Base-by-base conservation (phyloP, 53 echinoderm and acorn worm genomes). In the Henricia sp. region DNA sequence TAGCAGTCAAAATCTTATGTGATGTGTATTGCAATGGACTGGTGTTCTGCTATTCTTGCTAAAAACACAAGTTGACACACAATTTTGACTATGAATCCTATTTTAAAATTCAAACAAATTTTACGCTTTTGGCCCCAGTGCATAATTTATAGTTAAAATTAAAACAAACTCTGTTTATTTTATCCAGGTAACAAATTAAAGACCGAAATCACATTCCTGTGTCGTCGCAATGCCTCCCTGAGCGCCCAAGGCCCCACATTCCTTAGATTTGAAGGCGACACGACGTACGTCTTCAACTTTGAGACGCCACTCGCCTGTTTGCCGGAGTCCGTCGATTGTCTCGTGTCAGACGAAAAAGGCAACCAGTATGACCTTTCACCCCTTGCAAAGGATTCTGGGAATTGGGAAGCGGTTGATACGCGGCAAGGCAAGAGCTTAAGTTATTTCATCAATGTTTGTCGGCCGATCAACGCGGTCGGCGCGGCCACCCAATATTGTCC, bases 351-450 rank as follows among this genome's bases (percentile, higher is more conserved):
- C 30, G 77, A 17, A 1, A 54, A 71, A 36, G 99, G 94, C 38
- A 90, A 95, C 70, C 92, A 95, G 87, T 95, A 95, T 39, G 92
- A 94, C 92, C 92, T 99, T 20, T 92, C 94, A 48, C 89, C 92
- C 29, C 80, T 99, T n/a, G 90, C 87, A 21, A 92, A 89, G 86
- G 92, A 92, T 25, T 30, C 50, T 36, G 99, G 94, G 65, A 99
- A 92, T 87, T 94, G 99, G 99, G 94, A 94, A 65, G 94, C 91
- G 3, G 94, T 94, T 44, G 94, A 94, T 74, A 94, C 92, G n/a
- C 83, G 87, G 55, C 65, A 55, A 5, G 89, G 74, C 4, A 55
- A 53, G n/a, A 53, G 77, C 52, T 4, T 93, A 13, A 88, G 93
- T 68, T 99, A 95, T 41, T 95, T 94, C 82, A 95, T 99, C 77